These are phyloP conservation scores for Andrena bicolor DNA, from an alignment of 2,888 invertebrate species.

Conservation along the genomic window DNA sequence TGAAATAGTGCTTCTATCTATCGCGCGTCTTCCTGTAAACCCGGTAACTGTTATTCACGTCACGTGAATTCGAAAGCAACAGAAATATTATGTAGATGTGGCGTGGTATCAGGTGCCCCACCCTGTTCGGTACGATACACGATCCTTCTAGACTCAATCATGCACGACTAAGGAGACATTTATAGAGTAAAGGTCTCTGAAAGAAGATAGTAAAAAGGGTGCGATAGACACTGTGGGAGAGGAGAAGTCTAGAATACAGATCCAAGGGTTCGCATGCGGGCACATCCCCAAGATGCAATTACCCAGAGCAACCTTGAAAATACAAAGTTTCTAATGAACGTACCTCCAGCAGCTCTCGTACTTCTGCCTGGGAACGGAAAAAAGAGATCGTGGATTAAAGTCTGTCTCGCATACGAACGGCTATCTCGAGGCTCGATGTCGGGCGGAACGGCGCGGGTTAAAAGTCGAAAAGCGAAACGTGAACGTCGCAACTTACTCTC, in stretches of 20 bases:
- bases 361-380: slow-evolving; percentile 88
- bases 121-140: not conserved
- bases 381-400: slow-evolving; percentile 60
- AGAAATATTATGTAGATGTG: too few relatives aligned
- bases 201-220: slow-evolving; percentile 26
- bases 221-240: slow-evolving; percentile 24
- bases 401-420: not conserved
- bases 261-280: slow-evolving; percentile 67
- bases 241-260: slow-evolving; percentile 47
- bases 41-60: too few relatives aligned
- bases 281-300: slow-evolving; percentile 72
- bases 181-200: slow-evolving; percentile 15
- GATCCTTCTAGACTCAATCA: slow-evolving; percentile 27
- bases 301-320: slow-evolving; percentile 71
- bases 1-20: too few relatives aligned
- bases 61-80: too few relatives aligned
- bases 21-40: too few relatives aligned
- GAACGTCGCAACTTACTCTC: slow-evolving; percentile 88
- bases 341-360: slow-evolving; percentile 93
- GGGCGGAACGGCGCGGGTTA: not conserved
- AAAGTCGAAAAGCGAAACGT: not conserved
- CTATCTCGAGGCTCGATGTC: not conserved
- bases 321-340: slow-evolving; percentile 78
- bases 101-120: too few relatives aligned
- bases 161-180: slow-evolving; percentile 30